Evolutionary conservation across 2,113 vertebrate genomes (phyloP).

Genomic region (Cromileptes altivelis): DNA sequence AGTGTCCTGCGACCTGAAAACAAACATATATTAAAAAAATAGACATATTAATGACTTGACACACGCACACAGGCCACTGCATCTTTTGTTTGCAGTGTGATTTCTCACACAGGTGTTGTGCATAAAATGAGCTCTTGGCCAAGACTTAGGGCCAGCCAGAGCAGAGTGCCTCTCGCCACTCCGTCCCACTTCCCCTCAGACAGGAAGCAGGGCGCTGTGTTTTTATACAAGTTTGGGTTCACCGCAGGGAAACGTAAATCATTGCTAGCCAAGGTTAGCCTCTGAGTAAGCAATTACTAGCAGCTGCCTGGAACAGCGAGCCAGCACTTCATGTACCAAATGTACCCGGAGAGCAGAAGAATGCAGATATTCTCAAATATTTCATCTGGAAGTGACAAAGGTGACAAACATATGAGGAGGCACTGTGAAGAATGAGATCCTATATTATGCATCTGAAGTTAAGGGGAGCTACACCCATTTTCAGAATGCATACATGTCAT

Average conservation of each 20-base stretch:
- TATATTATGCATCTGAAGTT: slow-evolving; percentile 5
- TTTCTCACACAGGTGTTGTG: slow-evolving; percentile 44
- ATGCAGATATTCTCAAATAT: slow-evolving; percentile 4
- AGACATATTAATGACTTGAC: slow-evolving; percentile 27
- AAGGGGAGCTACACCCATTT: too few species aligned
- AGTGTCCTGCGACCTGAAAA: slow-evolving; percentile 90
- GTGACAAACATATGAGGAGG: slow-evolving; percentile 1
- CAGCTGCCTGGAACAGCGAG: slow-evolving; percentile 70
- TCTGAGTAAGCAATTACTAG: slow-evolving; percentile 76
- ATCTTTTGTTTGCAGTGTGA: slow-evolving; percentile 40
- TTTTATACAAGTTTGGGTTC: slow-evolving; percentile 75
- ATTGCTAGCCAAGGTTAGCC: slow-evolving; percentile 80
- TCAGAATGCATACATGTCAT: too few species aligned
- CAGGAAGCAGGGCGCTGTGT: slow-evolving; percentile 79
- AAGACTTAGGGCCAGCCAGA: slow-evolving; percentile 48
- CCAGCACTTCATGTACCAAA: slow-evolving; percentile 49
- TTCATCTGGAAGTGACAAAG: slow-evolving; percentile 19
- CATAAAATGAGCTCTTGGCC: slow-evolving; percentile 37
- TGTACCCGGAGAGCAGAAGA: neutral
- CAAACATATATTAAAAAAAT: neutral
- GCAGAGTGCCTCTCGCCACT: slow-evolving; percentile 65
- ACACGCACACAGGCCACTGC: neutral
- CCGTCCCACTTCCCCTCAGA: slow-evolving; percentile 75
- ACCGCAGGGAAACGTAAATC: slow-evolving; percentile 78
- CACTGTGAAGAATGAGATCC: neutral